Percentiles rank a stretch among this genome's conserved stretches.
These are phyloP conservation scores for Actinostola sp. DNA, from an alignment of 92 coral and sea anemone species.

Conservation along the genomic window DNA sequence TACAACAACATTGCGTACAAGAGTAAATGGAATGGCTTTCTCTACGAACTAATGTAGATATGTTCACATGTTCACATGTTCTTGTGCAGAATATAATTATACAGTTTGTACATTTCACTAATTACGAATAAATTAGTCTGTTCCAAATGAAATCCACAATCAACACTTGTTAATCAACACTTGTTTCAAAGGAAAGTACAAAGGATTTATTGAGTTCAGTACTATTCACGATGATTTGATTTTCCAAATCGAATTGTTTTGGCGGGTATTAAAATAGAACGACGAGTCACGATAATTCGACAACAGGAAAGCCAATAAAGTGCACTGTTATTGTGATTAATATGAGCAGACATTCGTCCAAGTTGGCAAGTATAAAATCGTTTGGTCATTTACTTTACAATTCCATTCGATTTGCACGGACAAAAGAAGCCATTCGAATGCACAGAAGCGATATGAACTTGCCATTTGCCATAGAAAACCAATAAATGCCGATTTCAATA, in stretches of 20 bases:
- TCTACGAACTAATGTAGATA: no score
- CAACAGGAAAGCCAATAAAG: conserved; percentile 12
- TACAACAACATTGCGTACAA: no score
- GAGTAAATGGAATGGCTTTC: no score
- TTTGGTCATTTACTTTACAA: neutral
- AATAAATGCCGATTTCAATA: neutral
- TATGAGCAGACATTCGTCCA: neutral
- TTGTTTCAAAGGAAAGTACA: neutral
- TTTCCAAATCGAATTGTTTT: neutral
- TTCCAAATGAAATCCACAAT: no score
- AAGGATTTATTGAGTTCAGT: neutral
- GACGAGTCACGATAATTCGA: conserved; percentile 10
- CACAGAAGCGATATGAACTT: conserved; percentile 7
- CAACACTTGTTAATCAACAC: no score
- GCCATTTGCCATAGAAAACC: neutral
- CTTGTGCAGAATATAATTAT: no score
- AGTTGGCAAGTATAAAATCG: no score
- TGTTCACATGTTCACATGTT: no score
- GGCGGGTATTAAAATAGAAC: neutral
- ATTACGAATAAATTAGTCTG: neutral
- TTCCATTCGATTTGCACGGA: neutral
- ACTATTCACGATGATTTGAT: neutral
- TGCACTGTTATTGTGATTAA: conserved; percentile 14
- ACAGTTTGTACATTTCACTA: neutral
- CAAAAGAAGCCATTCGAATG: conserved; percentile 21